A percentile compares a stretch with the other conserved stretches of the same genome.
Conservation (phyloP, 2,888 invertebrate species). For the Trachelus troglodyta region DNA sequence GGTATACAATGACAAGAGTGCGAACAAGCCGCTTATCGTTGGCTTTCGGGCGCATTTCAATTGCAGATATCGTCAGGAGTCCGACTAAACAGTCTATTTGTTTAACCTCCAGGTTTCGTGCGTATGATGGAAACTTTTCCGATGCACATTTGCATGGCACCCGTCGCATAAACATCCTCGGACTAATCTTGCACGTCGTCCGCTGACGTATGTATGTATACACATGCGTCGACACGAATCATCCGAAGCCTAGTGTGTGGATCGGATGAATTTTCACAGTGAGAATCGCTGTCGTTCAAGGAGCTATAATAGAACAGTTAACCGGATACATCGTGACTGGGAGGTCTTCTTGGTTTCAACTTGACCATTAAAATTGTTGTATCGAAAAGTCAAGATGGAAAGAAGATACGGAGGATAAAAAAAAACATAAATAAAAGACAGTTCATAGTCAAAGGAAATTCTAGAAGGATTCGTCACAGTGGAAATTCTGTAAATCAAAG, state of each 20-base stretch:
- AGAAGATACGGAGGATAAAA: neutral
- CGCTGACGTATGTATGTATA: neutral
- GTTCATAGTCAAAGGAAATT: neutral
- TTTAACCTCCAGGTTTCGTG: neutral
- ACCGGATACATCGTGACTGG: neutral
- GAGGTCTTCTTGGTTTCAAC: neutral
- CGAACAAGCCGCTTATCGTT: neutral
- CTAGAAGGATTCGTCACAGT: too few species aligned
- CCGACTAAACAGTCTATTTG: neutral
- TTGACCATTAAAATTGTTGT: neutral
- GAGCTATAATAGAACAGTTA: neutral
- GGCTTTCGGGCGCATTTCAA: neutral
- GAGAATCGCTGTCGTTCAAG: neutral
- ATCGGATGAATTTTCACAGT: neutral
- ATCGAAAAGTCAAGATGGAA: neutral
- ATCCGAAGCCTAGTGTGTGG: neutral
- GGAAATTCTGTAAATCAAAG: neutral
- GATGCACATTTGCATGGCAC: slow-evolving; percentile 35
- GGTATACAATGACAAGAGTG: neutral
- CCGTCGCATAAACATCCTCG: slow-evolving; percentile 33
- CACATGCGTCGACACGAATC: neutral
- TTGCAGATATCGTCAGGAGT: neutral
- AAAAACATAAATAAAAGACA: neutral
- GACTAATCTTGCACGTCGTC: slow-evolving; percentile 33
- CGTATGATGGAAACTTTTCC: slow-evolving; percentile 8